Base-by-base conservation (phyloP, 2,888 invertebrate species). In the Drosophila gaucha region DNA sequence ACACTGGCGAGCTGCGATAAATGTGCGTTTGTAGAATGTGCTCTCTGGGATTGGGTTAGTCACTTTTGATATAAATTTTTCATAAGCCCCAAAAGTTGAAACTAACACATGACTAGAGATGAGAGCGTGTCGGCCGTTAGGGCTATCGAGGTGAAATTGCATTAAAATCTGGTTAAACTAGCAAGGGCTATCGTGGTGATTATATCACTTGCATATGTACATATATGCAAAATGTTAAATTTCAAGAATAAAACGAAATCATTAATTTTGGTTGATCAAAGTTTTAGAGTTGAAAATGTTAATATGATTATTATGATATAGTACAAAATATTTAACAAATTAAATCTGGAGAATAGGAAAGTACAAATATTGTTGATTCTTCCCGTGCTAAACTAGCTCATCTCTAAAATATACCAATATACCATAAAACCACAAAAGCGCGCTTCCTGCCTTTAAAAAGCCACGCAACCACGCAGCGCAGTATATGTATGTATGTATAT, bases 21-120 rank as follows among this genome's bases (percentile, higher is more conserved):
- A 62, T 69, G 66, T 76, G 67, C 67, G 72, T 72, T 55, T 44
- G 26, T 28, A 60, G 51, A 39, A 54, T 79, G 62, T 68, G 64
- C 76, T 67, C 47, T 41, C 49, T 47, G 62, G 60, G 55, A 56
- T 58, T 67, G 36, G 35, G 71, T 76, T 73, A 73, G 76, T 75
- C 71, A 65, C 38, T 75, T 67, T 60, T 44, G 60, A 58, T 68
- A 74, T 74, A 55, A 3, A 74, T 77, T 77, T 77, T 77, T 73
- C 57, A 74, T 77, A 65, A 75, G 59, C 59, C 49, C 54, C 52
- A 59, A 52, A 56, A 51, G 43, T 44, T 51, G 20, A 65, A 60
- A 58, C 52, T 68, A 46, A 62, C 55, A 56, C 55, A 28, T 30
- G n/a, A 16, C 6, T 64, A 60, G 66, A 50, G 73, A 71, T 75